Conservation (phyloP, 2,113 vertebrate species). For the Polypterus bichir region DNA sequence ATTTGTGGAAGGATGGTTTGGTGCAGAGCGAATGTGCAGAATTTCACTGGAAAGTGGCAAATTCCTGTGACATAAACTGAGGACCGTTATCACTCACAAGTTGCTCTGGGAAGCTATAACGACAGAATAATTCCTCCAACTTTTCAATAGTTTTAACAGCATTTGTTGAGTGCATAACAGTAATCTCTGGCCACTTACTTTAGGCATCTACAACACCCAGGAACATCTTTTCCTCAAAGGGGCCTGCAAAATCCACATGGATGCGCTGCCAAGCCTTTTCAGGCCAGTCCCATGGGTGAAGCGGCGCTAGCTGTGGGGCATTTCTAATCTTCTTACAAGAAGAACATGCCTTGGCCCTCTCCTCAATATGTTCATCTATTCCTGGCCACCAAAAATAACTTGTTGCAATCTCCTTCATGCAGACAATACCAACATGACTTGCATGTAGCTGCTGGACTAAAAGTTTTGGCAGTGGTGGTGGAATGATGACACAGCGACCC, state of each 20-base stretch:
- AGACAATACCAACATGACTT: too few species aligned
- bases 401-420: too few species aligned
- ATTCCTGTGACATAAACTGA: too few species aligned
- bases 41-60: too few species aligned
- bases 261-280: neutral
- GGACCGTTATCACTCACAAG: too few species aligned
- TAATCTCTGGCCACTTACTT: too few species aligned
- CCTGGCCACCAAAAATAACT: neutral
- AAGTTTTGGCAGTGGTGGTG: neutral
- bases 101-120: too few species aligned
- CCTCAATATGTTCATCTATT: neutral
- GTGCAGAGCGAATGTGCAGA: too few species aligned
- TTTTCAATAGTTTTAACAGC: too few species aligned
- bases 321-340: neutral
- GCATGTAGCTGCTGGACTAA: neutral
- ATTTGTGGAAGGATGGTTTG: too few species aligned
- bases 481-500: neutral
- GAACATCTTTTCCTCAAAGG: neutral
- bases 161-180: too few species aligned
- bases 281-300: neutral
- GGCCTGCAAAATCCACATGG: neutral
- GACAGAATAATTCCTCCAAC: too few species aligned
- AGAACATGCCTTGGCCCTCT: neutral
- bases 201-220: neutral
- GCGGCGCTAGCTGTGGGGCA: neutral